These are phyloP conservation scores for Paedocypris micromegethes DNA, from an alignment of 2,797 vertebrate species.

Conservation along the genomic window DNA sequence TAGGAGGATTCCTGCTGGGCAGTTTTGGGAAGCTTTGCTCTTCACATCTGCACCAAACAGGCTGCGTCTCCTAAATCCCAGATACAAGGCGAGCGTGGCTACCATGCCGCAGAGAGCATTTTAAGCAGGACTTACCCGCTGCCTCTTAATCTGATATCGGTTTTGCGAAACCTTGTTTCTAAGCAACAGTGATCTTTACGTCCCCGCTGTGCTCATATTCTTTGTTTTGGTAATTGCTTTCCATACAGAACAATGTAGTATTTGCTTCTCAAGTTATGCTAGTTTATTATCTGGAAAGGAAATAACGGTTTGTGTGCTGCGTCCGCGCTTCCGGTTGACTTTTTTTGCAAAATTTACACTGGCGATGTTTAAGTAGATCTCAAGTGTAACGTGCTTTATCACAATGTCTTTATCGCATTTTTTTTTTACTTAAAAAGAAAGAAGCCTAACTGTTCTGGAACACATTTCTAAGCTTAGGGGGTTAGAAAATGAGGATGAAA, in stretches of 20 bases:
- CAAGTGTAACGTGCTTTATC: no score
- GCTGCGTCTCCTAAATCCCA: constrained; percentile 55
- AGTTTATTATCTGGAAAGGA: constrained; percentile 9
- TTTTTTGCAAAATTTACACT: neutral
- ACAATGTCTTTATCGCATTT: no score
- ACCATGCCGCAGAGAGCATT: constrained; percentile 37
- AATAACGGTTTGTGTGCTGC: constrained; percentile 37
- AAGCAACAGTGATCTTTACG: constrained; percentile 34
- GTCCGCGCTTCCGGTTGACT: constrained; percentile 34
- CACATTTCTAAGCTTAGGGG: no score
- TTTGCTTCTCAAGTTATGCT: constrained; percentile 17
- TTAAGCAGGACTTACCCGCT: constrained; percentile 48
- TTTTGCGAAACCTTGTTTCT: constrained; percentile 51
- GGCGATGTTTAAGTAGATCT: neutral
- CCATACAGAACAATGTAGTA: constrained; percentile 18
- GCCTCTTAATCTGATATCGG: constrained; percentile 46
- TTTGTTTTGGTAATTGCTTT: constrained; percentile 43
- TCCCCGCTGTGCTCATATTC: constrained; percentile 13
- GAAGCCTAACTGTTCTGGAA: no score
- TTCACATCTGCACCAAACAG: constrained; percentile 57
- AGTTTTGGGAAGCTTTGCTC: constrained; percentile 55
- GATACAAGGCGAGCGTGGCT: constrained; percentile 39
- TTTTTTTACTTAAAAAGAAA: no score
- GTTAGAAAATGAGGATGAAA: no score
- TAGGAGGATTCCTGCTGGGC: constrained; percentile 58